A percentile compares a stretch with the other conserved stretches of the same genome.
These are phyloP conservation scores for Rhogogaster chlorosoma DNA, from an alignment of 2,888 invertebrate genomes.

Conservation along the genomic window DNA sequence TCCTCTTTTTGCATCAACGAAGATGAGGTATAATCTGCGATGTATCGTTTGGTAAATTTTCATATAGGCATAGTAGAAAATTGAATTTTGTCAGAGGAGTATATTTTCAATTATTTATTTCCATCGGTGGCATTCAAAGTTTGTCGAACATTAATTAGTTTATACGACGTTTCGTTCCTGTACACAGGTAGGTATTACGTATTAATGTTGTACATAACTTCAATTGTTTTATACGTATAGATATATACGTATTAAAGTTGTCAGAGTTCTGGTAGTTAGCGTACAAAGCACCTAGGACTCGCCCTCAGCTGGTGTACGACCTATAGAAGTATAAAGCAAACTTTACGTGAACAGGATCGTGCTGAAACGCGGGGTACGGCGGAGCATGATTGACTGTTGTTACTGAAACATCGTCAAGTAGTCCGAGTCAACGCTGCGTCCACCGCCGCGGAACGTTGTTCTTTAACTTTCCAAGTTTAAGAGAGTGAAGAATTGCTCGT, in stretches of 20 bases:
- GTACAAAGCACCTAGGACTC: slow-evolving; percentile 28
- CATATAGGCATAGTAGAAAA: no score
- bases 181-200: background rate
- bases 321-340: background rate
- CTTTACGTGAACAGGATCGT: background rate
- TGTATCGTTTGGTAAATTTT: background rate
- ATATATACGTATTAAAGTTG: slow-evolving; percentile 1
- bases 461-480: background rate
- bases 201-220: background rate
- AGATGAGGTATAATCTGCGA: background rate
- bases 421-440: slow-evolving; percentile 38
- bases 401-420: slow-evolving; percentile 1
- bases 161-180: background rate
- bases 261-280: slow-evolving; percentile 27
- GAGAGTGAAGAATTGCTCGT: background rate
- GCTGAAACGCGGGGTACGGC: background rate
- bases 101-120: slow-evolving; percentile 39
- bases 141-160: slow-evolving; percentile 51
- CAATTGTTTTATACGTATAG: slow-evolving; percentile 21
- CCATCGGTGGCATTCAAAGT: slow-evolving; percentile 50
- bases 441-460: background rate
- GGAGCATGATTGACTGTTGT: background rate
- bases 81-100: no score
- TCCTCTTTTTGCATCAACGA: background rate
- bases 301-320: slow-evolving; percentile 15